Evolutionary conservation across 2,113 vertebrate genomes (phyloP).

Genomic region (Channa argus): DNA sequence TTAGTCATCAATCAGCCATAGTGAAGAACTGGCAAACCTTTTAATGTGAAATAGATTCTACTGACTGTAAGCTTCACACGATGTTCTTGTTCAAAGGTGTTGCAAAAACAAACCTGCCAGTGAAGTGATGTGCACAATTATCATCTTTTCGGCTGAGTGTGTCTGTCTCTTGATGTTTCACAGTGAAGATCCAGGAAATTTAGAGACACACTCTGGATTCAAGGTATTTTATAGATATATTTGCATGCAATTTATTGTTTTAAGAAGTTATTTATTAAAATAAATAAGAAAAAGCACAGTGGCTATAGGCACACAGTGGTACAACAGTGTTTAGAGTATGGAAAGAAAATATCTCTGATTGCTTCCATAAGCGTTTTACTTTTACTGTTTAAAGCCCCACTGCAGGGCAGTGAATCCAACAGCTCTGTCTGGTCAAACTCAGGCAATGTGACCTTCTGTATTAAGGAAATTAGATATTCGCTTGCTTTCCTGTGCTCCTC

Average conservation of each 20-base stretch:
- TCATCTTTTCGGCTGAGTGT: background rate
- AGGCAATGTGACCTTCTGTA: constrained; percentile 49
- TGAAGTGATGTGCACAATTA: too few relatives aligned
- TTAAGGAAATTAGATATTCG: constrained; percentile 51
- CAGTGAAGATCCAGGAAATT: background rate
- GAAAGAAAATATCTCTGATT: background rate
- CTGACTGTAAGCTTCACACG: background rate
- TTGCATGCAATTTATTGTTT: background rate
- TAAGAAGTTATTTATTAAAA: too few relatives aligned
- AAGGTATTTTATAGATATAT: background rate
- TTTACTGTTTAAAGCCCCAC: constrained; percentile 9
- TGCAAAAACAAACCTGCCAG: background rate
- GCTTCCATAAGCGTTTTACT: constrained; percentile 7
- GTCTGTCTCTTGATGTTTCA: background rate
- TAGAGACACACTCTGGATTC: background rate
- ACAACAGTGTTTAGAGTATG: background rate
- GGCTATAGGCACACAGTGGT: too few relatives aligned
- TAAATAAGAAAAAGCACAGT: too few relatives aligned
- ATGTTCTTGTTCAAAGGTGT: background rate
- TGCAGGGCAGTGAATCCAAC: constrained; percentile 14
- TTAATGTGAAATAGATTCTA: too few relatives aligned
- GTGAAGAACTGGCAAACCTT: background rate
- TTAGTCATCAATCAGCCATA: background rate
- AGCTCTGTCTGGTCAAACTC: constrained; percentile 25
- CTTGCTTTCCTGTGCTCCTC: constrained; percentile 39